phyloP scores from a whole-genome alignment of 2,113 vertebrate species.

The Pseudolaguvia tuberculata region DNA sequence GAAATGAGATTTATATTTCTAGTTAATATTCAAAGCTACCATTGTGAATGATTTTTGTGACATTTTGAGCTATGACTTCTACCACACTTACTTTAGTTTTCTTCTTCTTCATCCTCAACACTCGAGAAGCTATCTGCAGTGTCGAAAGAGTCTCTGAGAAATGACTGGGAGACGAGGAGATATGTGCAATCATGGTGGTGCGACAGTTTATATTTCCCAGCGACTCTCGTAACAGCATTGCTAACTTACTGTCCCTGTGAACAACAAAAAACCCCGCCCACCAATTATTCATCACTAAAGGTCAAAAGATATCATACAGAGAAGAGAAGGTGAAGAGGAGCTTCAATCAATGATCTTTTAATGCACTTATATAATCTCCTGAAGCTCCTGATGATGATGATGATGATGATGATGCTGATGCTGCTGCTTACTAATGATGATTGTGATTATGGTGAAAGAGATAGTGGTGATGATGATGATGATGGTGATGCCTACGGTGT shows the following conservation, averaged over 20 bases:
- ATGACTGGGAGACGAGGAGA: conserved; percentile 84
- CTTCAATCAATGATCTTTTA: too few species aligned
- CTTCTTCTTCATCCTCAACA: conserved; percentile 98
- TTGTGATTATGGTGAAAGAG: background rate
- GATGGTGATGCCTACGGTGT: too few species aligned
- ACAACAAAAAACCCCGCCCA: conserved; percentile 54
- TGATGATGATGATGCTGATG: background rate
- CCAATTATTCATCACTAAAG: background rate
- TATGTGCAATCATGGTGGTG: conserved; percentile 98
- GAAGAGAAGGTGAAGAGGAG: background rate
- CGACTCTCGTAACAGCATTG: conserved; percentile 97
- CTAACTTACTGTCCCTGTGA: conserved; percentile 96
- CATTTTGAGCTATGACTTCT: conserved; percentile 41
- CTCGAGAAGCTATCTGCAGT: conserved; percentile 92
- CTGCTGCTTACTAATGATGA: too few species aligned
- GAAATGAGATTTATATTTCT: background rate
- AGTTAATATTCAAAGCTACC: background rate
- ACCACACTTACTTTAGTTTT: conserved; percentile 90
- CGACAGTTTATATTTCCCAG: conserved; percentile 98
- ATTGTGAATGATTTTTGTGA: background rate
- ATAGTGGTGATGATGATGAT: too few species aligned
- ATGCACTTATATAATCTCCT: conserved; percentile 31
- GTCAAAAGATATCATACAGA: background rate
- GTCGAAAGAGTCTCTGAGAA: conserved; percentile 94
- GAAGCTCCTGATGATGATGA: background rate